phyloP scores from a whole-genome alignment of 2,888 invertebrate genomes.

The Sipunculus nudus region DNA sequence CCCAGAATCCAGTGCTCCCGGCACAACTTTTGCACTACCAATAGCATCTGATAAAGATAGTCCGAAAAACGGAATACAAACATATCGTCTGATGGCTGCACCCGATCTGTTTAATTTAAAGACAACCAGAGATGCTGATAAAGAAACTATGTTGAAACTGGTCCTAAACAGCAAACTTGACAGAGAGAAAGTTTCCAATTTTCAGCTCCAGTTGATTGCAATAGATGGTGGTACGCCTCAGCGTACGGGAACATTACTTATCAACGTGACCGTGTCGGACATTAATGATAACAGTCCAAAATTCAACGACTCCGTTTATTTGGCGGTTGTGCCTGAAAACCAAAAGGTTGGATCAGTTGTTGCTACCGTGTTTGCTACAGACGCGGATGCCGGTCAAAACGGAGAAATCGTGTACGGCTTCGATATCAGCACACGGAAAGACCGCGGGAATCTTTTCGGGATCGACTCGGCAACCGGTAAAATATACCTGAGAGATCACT shows the following conservation, averaged over 20 bases:
- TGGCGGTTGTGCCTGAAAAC: constrained; percentile 30
- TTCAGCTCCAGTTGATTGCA: constrained; percentile 85
- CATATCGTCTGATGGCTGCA: too few relatives aligned
- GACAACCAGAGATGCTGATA: constrained; percentile 27
- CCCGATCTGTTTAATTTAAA: too few relatives aligned
- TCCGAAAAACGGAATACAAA: constrained; percentile 19
- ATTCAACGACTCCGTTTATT: constrained; percentile 35
- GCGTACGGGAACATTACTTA: constrained; percentile 22
- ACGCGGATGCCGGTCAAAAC: constrained; percentile 31
- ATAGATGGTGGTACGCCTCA: constrained; percentile 81
- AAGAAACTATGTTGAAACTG: constrained; percentile 20
- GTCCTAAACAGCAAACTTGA: constrained; percentile 24
- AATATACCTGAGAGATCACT: constrained; percentile 22
- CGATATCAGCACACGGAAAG: constrained; percentile 15
- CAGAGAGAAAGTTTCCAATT: constrained; percentile 26
- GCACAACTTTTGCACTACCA: constrained; percentile 28
- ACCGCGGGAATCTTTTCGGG: constrained; percentile 37
- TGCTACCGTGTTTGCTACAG: constrained; percentile 27
- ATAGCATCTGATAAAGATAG: constrained; percentile 35
- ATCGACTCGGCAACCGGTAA: constrained; percentile 28
- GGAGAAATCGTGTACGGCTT: constrained; percentile 34
- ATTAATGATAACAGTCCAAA: constrained; percentile 38
- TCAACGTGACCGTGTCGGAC: constrained; percentile 33
- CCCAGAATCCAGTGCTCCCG: constrained; percentile 27
- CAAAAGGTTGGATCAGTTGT: constrained; percentile 17